These are phyloP conservation scores for Chondrilla cf. caribensis DNA, from an alignment of 37 sponge, comb jelly and placozoan species.

Conservation along the genomic window DNA sequence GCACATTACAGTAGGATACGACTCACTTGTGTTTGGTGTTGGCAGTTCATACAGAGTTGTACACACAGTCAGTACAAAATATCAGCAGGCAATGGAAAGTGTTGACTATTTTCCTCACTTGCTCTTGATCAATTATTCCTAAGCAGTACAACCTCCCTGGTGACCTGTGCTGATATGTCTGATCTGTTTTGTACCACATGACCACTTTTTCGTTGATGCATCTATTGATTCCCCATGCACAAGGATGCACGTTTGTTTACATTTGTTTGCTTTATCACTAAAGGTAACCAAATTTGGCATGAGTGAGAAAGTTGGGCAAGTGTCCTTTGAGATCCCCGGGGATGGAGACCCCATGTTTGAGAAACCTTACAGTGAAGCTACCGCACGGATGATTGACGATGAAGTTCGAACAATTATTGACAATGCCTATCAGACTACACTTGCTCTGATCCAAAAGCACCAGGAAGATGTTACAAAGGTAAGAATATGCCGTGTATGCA, in stretches of 20 bases:
- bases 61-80: too few relatives aligned
- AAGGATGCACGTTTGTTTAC: too few relatives aligned
- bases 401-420: slow-evolving; percentile 67
- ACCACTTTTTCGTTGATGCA: neutral
- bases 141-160: too few relatives aligned
- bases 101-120: too few relatives aligned
- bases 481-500: neutral
- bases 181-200: neutral
- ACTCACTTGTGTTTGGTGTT: too few relatives aligned
- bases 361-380: slow-evolving; percentile 98
- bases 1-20: too few relatives aligned
- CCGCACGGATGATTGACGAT: slow-evolving; percentile 87
- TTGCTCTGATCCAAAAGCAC: slow-evolving; percentile 66
- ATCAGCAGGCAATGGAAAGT: too few relatives aligned
- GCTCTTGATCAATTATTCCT: too few relatives aligned
- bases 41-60: too few relatives aligned
- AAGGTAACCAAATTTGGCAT: slow-evolving; percentile 94
- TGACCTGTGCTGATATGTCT: too few relatives aligned
- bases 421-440: slow-evolving; percentile 59
- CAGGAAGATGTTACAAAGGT: slow-evolving; percentile 62
- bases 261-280: too few relatives aligned
- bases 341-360: slow-evolving; percentile 85
- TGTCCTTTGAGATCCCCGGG: slow-evolving; percentile 92
- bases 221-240: too few relatives aligned
- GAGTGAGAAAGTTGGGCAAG: slow-evolving; percentile 86